These are phyloP conservation scores for Melanaphis sacchari DNA, from an alignment of 1,140 invertebrate genomes.

Conservation along the genomic window DNA sequence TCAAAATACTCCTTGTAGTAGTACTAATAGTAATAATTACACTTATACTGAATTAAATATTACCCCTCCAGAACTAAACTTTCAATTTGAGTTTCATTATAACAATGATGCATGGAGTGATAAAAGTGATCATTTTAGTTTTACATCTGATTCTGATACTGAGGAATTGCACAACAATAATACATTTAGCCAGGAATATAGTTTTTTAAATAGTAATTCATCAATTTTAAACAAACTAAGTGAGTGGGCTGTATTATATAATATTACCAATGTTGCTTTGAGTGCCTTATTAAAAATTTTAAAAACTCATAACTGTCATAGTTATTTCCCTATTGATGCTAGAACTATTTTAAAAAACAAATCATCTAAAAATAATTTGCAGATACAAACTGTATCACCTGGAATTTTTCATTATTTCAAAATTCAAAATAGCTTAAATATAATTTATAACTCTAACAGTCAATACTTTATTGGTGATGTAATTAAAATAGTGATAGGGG, in stretches of 20 bases:
- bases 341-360: not conserved
- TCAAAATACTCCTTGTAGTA: not conserved
- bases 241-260: not conserved
- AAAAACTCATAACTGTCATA: slow-evolving; percentile 15
- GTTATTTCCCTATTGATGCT: not conserved
- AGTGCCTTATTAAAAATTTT: slow-evolving; percentile 3
- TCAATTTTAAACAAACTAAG: not conserved
- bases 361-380: not conserved
- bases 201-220: not conserved
- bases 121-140: not conserved
- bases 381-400: not conserved
- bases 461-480: not conserved
- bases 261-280: not conserved
- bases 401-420: slow-evolving; percentile 13
- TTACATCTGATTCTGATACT: not conserved
- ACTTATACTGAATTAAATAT: too few relatives aligned
- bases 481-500: not conserved
- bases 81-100: too few relatives aligned
- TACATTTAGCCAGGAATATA: not conserved
- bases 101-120: not conserved
- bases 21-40: not conserved
- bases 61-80: too few relatives aligned
- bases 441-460: not conserved
- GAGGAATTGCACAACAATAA: not conserved
- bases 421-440: not conserved